Evolutionary conservation across 2,888 invertebrate species (phyloP), one percentile per base, ranked within the genome.

Genomic region (Mythimna lalbum): DNA sequence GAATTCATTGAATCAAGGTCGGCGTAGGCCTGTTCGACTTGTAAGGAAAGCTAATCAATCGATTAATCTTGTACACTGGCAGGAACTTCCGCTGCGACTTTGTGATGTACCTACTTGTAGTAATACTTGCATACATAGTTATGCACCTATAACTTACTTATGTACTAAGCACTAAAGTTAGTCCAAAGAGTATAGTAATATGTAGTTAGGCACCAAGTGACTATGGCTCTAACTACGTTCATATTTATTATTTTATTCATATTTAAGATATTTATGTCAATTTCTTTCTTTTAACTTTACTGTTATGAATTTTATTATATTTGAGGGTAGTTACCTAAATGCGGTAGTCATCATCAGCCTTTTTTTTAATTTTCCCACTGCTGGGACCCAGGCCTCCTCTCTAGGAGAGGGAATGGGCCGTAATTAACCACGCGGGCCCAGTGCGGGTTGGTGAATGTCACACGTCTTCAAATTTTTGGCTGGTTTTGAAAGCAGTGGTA

Each of bases 1-100:
- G 84, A 83, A 85, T 83, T 76, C 68, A 69, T 66, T 71, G 71
- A 71, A 77, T 76, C 84, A 85, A 86, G 86, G 86, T 76, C 76
- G 62, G 72, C 73, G 86, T 86, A 79, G 80, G 83, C 74, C 61
- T 67, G 74, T 23, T 70, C 33, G 81, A 81, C 81, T 77, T 73
- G 73, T 81, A 70, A 72, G 78, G 83, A 84, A 81, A 86, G 78
- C 64, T 79, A 86, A 82, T 84, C 78, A 78, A 82, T 82, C 75
- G 73, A 66, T 80, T 62, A 69, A 79, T 65, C 75, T 70, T 81
- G 73, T 69, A 59, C 60, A 64, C 62, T 73, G 78, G 68, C 71
- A 56, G 72, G 59, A 49, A 77, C 80, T 85, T 85, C 83, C 83
- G 83, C 60, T 70, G 61, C 68, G 57, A 21, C 43, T 63, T 31